Evolutionary conservation across 2,113 vertebrate genomes (phyloP).

Genomic region (Hyperopisus bebe): DNA sequence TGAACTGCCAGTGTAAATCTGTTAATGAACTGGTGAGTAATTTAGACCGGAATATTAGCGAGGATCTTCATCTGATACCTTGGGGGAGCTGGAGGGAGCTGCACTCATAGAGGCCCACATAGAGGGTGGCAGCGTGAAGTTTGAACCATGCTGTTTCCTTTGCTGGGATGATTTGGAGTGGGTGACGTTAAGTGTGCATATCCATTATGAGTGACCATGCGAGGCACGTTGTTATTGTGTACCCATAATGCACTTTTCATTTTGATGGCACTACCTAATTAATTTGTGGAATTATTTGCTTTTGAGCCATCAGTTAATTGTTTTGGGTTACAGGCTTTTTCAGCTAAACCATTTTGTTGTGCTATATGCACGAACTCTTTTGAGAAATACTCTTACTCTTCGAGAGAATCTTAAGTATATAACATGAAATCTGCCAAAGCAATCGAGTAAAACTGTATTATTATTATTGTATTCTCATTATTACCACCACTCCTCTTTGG

Average conservation of each 20-base stretch:
- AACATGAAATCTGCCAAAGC: neutral
- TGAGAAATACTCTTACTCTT: neutral
- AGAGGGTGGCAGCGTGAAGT: neutral
- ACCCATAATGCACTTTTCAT: neutral
- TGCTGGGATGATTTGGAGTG: neutral
- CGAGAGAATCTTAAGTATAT: neutral
- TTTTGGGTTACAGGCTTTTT: neutral
- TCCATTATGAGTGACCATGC: neutral
- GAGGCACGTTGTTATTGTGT: neutral
- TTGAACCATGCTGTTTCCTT: neutral
- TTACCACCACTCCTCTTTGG: neutral
- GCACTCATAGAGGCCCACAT: neutral
- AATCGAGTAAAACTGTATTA: neutral
- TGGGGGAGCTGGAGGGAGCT: neutral
- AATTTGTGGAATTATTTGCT: neutral
- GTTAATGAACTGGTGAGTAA: neutral
- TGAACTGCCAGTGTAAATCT: neutral
- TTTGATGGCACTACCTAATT: neutral
- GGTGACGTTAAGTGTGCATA: neutral
- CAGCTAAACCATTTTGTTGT: neutral
- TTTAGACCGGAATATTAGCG: neutral
- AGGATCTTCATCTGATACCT: neutral
- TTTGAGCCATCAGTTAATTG: neutral
- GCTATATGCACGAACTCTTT: neutral
- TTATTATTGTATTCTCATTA: neutral